Percentiles rank a stretch among this genome's conserved stretches.
phyloP scores from a whole-genome alignment of 2,888 invertebrate genomes.

The Eretmocerus hayati region DNA sequence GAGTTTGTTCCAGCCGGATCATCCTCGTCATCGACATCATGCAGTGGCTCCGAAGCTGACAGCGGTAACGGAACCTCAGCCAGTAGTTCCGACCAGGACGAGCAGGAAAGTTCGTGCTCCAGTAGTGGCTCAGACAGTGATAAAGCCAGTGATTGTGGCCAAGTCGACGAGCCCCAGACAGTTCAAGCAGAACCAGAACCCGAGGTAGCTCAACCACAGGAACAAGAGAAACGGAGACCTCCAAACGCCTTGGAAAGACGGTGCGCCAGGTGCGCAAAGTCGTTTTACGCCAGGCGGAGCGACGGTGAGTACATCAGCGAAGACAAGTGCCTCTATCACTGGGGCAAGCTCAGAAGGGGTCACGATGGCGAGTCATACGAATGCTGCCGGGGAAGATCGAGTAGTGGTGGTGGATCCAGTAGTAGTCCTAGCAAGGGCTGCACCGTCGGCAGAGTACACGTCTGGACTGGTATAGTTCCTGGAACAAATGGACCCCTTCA shows the following conservation, averaged over 20 bases:
- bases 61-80: constrained; percentile 35
- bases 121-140: constrained; percentile 33
- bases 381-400: constrained; percentile 68
- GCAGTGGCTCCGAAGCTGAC: constrained; percentile 28
- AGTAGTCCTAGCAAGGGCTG: constrained; percentile 57
- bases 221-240: no score
- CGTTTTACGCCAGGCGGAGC: constrained; percentile 60
- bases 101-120: constrained; percentile 28
- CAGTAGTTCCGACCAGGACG: constrained; percentile 34
- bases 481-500: constrained; percentile 69
- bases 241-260: constrained; percentile 42
- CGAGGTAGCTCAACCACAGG: background rate
- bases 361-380: constrained; percentile 45
- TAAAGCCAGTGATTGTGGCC: constrained; percentile 31
- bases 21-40: no score
- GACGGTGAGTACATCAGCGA: constrained; percentile 60
- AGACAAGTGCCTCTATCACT: constrained; percentile 80
- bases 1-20: constrained; percentile 58
- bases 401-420: no score
- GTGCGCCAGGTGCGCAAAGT: constrained; percentile 67
- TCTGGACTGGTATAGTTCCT: constrained; percentile 66
- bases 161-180: constrained; percentile 16
- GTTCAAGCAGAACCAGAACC: background rate
- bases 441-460: constrained; percentile 59
- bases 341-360: constrained; percentile 65